phyloP scores from a whole-genome alignment of 2,888 invertebrate genomes.

The Xanthostigma xanthostigma region DNA sequence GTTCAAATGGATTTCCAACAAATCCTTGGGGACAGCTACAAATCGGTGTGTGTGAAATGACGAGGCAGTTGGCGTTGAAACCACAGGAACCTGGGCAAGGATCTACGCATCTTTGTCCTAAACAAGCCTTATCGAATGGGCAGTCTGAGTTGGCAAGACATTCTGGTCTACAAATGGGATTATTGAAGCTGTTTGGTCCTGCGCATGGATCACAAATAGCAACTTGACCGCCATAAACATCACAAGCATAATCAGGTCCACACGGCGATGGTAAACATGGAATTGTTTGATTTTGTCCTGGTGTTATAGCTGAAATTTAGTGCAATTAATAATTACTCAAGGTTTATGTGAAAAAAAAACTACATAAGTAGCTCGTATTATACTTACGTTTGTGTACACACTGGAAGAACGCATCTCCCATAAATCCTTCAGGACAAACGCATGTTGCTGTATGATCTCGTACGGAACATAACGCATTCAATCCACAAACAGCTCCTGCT shows the following conservation, averaged over 20 bases:
- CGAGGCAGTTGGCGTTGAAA: slow-evolving; percentile 51
- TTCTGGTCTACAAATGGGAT: slow-evolving; percentile 66
- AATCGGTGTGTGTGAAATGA: slow-evolving; percentile 57
- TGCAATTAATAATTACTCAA: slow-evolving; percentile 1
- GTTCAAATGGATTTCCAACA: slow-evolving; percentile 63
- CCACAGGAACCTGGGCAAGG: slow-evolving; percentile 72
- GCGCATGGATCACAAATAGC: slow-evolving; percentile 69
- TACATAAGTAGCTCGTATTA: neutral
- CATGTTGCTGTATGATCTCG: slow-evolving; percentile 74
- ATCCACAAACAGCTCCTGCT: slow-evolving; percentile 56
- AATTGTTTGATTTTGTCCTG: slow-evolving; percentile 42
- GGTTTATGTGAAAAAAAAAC: neutral
- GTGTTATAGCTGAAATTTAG: slow-evolving; percentile 17
- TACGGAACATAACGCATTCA: slow-evolving; percentile 65
- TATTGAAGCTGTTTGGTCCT: slow-evolving; percentile 47
- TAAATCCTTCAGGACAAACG: slow-evolving; percentile 57
- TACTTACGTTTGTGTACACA: slow-evolving; percentile 43
- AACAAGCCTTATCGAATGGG: slow-evolving; percentile 59
- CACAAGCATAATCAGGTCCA: slow-evolving; percentile 49
- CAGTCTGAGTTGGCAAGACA: slow-evolving; percentile 71
- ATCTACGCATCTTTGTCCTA: slow-evolving; percentile 57
- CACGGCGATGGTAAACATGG: slow-evolving; percentile 72
- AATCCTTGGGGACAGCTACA: slow-evolving; percentile 53
- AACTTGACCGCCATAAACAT: slow-evolving; percentile 54
- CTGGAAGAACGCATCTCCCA: slow-evolving; percentile 67